Evolutionary conservation across 2,888 invertebrate genomes (phyloP).

Genomic region (Callinectes sapidus): DNA sequence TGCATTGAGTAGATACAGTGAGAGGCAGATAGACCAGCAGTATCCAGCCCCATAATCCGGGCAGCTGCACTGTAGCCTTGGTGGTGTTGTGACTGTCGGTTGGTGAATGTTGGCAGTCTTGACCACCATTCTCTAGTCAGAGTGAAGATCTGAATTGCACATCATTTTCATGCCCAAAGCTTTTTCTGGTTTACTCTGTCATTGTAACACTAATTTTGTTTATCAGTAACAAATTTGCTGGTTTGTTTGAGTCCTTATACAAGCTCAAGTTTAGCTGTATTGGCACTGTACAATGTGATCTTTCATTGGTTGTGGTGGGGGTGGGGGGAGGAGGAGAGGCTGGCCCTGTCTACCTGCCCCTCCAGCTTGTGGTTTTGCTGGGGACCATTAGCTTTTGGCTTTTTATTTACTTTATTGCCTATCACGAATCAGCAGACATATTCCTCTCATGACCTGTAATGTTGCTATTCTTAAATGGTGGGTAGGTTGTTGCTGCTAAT

Average conservation of each 20-base stretch:
- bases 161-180: not conserved
- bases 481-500: conserved; percentile 35
- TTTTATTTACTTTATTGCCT: conserved; percentile 5
- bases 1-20: conserved; percentile 18
- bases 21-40: conserved; percentile 28
- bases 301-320: not conserved
- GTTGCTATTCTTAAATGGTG: conserved; percentile 20
- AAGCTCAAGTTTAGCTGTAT: not conserved
- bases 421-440: not conserved
- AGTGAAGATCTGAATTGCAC: not conserved
- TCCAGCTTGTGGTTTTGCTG: not conserved
- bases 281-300: not conserved
- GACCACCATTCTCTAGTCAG: not conserved
- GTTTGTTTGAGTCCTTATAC: not conserved
- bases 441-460: conserved; percentile 18
- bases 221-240: too few species aligned
- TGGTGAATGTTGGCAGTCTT: not conserved
- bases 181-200: conserved; percentile 6
- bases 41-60: not conserved
- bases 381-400: not conserved
- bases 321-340: not conserved
- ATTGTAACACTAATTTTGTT: not conserved
- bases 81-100: not conserved
- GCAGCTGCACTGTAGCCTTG: not conserved
- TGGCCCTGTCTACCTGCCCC: conserved; percentile 30